Evolutionary conservation across 2,888 invertebrate species (phyloP).

Genomic region (Lepidochrysops patricia): DNA sequence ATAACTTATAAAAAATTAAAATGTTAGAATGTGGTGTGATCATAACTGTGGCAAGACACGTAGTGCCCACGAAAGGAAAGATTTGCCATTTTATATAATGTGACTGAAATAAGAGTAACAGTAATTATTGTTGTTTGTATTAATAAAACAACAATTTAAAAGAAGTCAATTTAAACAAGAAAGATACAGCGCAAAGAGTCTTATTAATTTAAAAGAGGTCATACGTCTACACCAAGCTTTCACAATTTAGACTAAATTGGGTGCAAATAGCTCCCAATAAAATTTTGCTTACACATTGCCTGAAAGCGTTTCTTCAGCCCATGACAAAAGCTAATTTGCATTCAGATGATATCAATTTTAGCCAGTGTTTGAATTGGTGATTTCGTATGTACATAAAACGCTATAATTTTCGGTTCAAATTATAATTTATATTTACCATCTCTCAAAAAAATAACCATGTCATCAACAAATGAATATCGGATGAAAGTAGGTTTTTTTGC

Average conservation of each 20-base stretch:
- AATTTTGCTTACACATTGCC: conserved; percentile 24
- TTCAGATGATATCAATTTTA: conserved; percentile 23
- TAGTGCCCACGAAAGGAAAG: too few relatives aligned
- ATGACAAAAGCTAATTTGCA: conserved; percentile 28
- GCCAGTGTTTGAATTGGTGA: conserved; percentile 7
- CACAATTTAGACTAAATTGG: conserved; percentile 26
- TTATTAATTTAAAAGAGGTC: not conserved
- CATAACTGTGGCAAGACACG: too few relatives aligned
- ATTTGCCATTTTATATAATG: too few relatives aligned
- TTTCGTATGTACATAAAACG: not conserved
- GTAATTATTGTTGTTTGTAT: too few relatives aligned
- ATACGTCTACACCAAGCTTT: conserved; percentile 17
- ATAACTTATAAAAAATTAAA: too few relatives aligned
- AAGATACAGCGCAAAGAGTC: not conserved
- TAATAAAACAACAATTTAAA: too few relatives aligned
- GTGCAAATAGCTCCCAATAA: conserved; percentile 25
- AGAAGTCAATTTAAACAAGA: too few relatives aligned
- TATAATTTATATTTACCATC: not conserved
- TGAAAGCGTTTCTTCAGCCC: conserved; percentile 30
- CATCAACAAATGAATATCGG: not conserved
- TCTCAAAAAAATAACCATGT: too few relatives aligned
- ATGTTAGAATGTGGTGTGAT: too few relatives aligned
- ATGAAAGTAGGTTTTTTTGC: not conserved
- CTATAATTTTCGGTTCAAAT: not conserved
- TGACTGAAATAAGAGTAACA: too few relatives aligned